phyloP scores from a whole-genome alignment of 2,888 invertebrate genomes.

The Phrixothrix hirtus region DNA sequence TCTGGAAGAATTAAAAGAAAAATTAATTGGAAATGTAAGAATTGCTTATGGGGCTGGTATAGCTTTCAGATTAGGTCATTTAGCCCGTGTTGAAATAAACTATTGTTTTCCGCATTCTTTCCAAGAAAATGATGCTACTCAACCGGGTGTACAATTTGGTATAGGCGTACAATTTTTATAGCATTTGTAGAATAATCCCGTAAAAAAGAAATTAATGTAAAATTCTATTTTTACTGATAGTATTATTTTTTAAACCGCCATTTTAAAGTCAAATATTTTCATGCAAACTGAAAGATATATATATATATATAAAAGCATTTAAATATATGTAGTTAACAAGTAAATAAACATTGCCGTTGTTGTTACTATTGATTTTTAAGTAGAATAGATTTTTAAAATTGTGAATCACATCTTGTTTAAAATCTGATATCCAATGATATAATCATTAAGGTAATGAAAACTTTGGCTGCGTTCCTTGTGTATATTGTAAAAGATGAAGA shows the following conservation, averaged over 20 bases:
- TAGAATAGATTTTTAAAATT: too few relatives aligned
- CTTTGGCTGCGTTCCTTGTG: too few relatives aligned
- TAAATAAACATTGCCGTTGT: too few relatives aligned
- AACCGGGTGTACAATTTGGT: constrained; percentile 81
- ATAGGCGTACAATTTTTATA: constrained; percentile 81
- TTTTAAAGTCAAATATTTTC: not conserved
- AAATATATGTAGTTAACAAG: not conserved
- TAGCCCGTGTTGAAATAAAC: constrained; percentile 93
- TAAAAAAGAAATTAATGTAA: not conserved
- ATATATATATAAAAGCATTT: not conserved
- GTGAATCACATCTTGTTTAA: too few relatives aligned
- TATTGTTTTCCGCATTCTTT: constrained; percentile 79
- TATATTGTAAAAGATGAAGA: too few relatives aligned
- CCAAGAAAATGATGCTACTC: constrained; percentile 66
- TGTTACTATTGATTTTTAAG: too few relatives aligned
- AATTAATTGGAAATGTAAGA: constrained; percentile 60
- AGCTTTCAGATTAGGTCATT: constrained; percentile 78
- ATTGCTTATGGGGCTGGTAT: constrained; percentile 82
- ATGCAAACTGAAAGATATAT: not conserved
- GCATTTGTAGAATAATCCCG: not conserved
- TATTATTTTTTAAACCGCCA: not conserved
- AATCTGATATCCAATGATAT: too few relatives aligned
- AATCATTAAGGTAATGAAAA: too few relatives aligned
- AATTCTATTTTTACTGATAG: not conserved
- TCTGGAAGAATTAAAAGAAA: constrained; percentile 29